phyloP scores from a whole-genome alignment of 1,140 invertebrate species.

The Hestina assimilis region DNA sequence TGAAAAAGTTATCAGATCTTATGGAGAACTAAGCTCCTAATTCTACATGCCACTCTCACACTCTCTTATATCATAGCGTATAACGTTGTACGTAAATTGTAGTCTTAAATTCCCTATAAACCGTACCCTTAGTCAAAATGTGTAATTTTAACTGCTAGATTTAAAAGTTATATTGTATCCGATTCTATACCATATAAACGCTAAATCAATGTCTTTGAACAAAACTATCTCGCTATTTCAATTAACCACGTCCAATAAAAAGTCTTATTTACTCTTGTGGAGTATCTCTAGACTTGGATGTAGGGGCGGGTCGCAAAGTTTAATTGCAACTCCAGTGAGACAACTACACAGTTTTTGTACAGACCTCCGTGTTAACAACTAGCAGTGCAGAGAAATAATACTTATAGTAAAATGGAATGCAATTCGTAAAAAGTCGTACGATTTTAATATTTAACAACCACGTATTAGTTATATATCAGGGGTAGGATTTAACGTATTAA shows the following conservation, averaged over 20 bases:
- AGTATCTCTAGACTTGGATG: background rate
- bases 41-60: too few species aligned
- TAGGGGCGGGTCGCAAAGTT: background rate
- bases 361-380: background rate
- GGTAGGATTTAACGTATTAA: too few species aligned
- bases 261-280: background rate
- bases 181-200: background rate
- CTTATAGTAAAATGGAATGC: too few species aligned
- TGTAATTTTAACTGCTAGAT: background rate
- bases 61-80: too few species aligned
- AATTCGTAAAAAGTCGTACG: too few species aligned
- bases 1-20: too few species aligned
- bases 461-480: too few species aligned
- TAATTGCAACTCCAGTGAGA: slow-evolving; percentile 16
- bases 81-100: too few species aligned
- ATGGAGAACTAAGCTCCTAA: too few species aligned
- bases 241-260: slow-evolving; percentile 6
- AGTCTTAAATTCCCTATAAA: too few species aligned
- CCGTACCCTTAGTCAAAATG: too few species aligned
- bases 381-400: background rate
- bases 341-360: slow-evolving; percentile 12
- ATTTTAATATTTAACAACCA: too few species aligned
- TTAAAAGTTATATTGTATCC: background rate
- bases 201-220: background rate
- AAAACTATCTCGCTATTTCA: slow-evolving; percentile 6